A percentile compares a stretch with the other conserved stretches of the same genome.
These are phyloP conservation scores for Manis pentadactyla DNA, from an alignment of 2,797 vertebrate genomes.

Conservation along the genomic window DNA sequence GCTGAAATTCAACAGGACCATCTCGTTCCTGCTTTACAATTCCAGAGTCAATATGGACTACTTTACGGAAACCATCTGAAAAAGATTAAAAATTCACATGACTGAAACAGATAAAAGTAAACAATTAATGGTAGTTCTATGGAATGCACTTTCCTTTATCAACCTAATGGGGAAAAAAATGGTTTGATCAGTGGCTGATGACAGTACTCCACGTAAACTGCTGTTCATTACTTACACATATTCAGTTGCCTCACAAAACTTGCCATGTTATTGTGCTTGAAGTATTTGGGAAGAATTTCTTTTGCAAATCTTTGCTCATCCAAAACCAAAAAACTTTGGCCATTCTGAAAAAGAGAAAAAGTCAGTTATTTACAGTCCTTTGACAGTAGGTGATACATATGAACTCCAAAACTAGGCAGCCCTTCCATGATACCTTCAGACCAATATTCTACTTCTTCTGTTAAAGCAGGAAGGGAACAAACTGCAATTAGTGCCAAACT, in stretches of 20 bases:
- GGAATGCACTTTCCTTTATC: slow-evolving; percentile 19
- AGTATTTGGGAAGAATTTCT: slow-evolving; percentile 98
- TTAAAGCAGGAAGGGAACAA: slow-evolving; percentile 29
- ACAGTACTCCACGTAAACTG: neutral
- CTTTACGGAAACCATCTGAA: slow-evolving; percentile 97
- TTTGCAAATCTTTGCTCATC: slow-evolving; percentile 97
- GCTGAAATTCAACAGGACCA: slow-evolving; percentile 97
- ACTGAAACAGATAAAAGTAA: neutral
- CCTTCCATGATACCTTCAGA: neutral
- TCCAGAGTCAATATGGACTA: slow-evolving; percentile 95
- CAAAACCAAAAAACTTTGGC: slow-evolving; percentile 97
- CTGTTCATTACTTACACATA: slow-evolving; percentile 93
- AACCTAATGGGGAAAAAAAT: neutral
- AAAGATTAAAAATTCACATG: slow-evolving; percentile 56
- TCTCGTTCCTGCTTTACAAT: slow-evolving; percentile 96
- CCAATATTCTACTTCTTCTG: neutral
- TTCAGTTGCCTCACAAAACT: slow-evolving; percentile 98
- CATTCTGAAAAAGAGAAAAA: slow-evolving; percentile 90
- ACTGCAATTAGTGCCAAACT: neutral
- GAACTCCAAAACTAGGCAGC: neutral
- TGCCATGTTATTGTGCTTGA: slow-evolving; percentile 99
- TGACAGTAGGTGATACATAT: neutral
- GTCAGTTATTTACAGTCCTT: slow-evolving; percentile 51
- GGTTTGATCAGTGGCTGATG: neutral
- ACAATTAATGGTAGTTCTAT: slow-evolving; percentile 8